Percentiles rank a stretch among this genome's conserved stretches.
phyloP scores from a whole-genome alignment of 1,140 invertebrate species.

The Leguminivora glycinivorella region DNA sequence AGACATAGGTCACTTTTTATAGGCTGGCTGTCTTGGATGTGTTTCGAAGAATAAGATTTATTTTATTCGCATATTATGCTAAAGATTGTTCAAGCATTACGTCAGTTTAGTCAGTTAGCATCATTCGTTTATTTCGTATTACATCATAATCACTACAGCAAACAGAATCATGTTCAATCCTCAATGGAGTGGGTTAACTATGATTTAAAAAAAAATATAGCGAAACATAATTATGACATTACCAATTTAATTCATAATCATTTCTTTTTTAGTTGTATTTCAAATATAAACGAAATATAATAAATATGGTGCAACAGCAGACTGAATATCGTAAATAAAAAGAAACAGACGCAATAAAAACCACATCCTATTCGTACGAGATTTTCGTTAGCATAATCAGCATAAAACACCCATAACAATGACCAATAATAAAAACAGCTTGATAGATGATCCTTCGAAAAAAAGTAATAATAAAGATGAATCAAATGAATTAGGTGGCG shows the following conservation, averaged over 20 bases:
- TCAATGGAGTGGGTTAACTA: neutral
- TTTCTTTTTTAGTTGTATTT: no score
- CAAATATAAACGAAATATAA: no score
- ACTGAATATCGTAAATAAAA: neutral
- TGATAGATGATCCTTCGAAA: conserved; percentile 12
- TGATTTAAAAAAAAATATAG: no score
- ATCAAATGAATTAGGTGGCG: conserved; percentile 17
- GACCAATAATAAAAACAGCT: conserved; percentile 2
- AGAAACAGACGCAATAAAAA: neutral
- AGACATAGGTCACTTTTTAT: no score
- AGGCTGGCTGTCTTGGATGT: no score
- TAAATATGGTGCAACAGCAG: neutral
- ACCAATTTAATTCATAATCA: no score
- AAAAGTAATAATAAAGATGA: conserved; percentile 11
- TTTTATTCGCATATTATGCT: neutral
- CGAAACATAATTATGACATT: no score
- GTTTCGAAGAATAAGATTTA: no score
- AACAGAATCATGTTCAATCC: neutral
- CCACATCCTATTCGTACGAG: neutral
- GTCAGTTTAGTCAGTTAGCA: neutral
- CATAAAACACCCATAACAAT: conserved; percentile 18
- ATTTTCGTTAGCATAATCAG: neutral
- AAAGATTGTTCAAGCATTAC: neutral
- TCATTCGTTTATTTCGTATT: neutral
- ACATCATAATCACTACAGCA: neutral